Conservation (phyloP, 2,113 vertebrate species). For the Atrichornis clamosus region DNA sequence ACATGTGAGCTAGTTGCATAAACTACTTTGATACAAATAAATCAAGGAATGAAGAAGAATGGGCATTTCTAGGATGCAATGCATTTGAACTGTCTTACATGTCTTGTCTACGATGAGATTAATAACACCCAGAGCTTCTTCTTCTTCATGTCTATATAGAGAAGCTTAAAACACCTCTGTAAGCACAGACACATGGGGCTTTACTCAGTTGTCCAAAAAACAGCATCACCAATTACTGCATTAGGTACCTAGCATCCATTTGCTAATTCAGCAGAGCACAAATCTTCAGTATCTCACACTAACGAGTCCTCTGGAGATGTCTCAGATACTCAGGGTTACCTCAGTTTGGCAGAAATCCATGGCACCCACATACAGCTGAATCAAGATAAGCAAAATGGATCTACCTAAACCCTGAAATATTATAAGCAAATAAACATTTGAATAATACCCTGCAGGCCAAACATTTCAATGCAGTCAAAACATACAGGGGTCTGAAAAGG, state of each 20-base stretch:
- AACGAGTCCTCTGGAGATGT: not conserved
- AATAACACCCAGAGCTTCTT: not conserved
- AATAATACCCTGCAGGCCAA: not conserved
- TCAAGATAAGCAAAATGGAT: not conserved
- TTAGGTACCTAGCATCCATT: not conserved
- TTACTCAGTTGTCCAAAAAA: not conserved
- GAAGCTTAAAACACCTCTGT: not conserved
- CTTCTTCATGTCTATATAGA: not conserved
- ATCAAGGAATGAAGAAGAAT: not conserved
- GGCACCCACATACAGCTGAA: not conserved
- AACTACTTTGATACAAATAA: not conserved
- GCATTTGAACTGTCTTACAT: not conserved
- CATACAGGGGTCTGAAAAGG: not conserved
- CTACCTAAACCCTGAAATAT: not conserved
- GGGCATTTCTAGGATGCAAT: not conserved
- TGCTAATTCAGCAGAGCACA: not conserved
- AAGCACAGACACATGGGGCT: not conserved
- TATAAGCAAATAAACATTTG: not conserved
- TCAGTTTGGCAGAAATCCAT: not conserved
- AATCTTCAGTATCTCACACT: not conserved
- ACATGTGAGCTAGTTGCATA: not conserved
- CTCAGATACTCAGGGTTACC: not conserved
- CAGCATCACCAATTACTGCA: not conserved
- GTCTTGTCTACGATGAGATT: not conserved
- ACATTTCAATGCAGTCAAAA: not conserved